Percentiles rank a stretch among this genome's conserved stretches.
Conservation (phyloP, 2,888 invertebrate species). For the Diplolepis rosae region DNA sequence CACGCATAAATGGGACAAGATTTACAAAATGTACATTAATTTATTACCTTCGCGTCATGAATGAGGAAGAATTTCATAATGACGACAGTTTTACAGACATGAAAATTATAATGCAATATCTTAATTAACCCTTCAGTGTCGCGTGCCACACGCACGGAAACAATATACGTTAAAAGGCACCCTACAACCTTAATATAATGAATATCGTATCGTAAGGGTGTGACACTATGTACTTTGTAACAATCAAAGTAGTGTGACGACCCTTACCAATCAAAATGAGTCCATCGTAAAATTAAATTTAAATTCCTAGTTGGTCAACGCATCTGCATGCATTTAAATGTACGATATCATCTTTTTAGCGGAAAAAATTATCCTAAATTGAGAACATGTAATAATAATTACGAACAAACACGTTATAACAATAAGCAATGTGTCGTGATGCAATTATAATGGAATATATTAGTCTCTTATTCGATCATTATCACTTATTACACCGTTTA, state of each 20-base stretch:
- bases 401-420: neutral
- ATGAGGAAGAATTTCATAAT: neutral
- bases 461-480: neutral
- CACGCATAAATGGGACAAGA: too few relatives aligned
- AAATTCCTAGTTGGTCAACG: neutral
- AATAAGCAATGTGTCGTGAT: neutral
- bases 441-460: neutral
- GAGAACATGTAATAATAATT: neutral
- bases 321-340: neutral
- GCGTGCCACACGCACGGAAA: conserved; percentile 49
- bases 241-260: neutral
- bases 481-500: neutral
- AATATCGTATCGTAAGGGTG: conserved; percentile 15
- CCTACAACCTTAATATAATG: neutral
- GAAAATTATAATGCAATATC: conserved; percentile 36
- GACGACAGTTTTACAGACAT: neutral
- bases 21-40: neutral
- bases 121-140: conserved; percentile 48
- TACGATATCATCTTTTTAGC: neutral
- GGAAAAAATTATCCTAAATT: neutral
- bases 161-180: conserved; percentile 28
- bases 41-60: neutral
- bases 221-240: conserved; percentile 9
- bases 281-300: neutral
- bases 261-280: neutral